A percentile compares a stretch with the other conserved stretches of the same genome.
Conservation (phyloP, 1,140 invertebrate genomes). For the Melitaea cinxia region DNA sequence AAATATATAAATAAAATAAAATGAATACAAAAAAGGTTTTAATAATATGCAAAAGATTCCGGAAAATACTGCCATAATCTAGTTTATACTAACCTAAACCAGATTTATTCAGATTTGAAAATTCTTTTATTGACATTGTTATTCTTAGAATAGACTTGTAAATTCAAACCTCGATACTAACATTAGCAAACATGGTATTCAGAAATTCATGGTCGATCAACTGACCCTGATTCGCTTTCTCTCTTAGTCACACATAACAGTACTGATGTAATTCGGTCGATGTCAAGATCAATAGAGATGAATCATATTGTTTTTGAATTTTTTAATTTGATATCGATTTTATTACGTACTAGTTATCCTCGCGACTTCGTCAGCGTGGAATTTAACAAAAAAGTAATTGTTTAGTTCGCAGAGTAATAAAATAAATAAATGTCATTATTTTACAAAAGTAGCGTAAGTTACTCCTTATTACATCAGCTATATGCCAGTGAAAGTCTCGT, state of each 20-base stretch:
- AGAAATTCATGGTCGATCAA: conserved; percentile 18
- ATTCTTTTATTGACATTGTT: neutral
- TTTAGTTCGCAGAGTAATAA: too few species aligned
- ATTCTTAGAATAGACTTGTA: conserved; percentile 10
- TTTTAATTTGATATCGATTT: neutral
- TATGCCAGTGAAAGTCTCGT: too few species aligned
- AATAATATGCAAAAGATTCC: neutral
- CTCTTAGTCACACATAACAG: conserved; percentile 38
- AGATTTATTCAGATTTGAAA: neutral
- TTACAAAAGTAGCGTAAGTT: too few species aligned
- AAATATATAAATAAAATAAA: too few species aligned
- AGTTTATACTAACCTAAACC: neutral
- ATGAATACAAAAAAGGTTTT: too few species aligned
- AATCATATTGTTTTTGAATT: conserved; percentile 12
- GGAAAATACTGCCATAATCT: neutral
- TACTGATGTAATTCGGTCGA: conserved; percentile 8
- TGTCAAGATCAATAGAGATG: conserved; percentile 40
- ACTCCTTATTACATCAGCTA: too few species aligned
- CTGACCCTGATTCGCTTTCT: conserved; percentile 30
- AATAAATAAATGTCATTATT: too few species aligned
- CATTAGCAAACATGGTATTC: conserved; percentile 25
- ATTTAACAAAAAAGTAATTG: too few species aligned
- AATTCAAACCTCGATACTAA: conserved; percentile 20
- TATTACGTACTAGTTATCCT: too few species aligned
- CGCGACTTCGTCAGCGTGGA: too few species aligned